phyloP scores from a whole-genome alignment of 2,888 invertebrate species.

The Dynastes tityus region DNA sequence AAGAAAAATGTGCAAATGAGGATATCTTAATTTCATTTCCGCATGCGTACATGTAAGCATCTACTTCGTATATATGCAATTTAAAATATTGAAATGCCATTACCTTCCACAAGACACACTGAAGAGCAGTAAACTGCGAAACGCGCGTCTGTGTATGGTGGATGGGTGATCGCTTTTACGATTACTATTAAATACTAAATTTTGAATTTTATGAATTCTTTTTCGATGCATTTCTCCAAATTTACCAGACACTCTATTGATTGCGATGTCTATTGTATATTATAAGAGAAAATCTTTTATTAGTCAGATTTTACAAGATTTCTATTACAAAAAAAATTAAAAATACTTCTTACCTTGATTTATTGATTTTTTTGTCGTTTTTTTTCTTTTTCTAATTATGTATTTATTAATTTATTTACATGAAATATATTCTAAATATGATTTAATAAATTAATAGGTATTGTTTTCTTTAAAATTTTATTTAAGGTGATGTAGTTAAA shows the following conservation, averaged over 20 bases:
- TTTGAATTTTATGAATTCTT: too few relatives aligned
- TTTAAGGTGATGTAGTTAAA: not conserved
- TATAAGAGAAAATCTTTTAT: conserved; percentile 9
- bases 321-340: not conserved
- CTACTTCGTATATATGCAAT: too few relatives aligned
- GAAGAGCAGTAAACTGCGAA: too few relatives aligned
- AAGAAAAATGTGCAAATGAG: too few relatives aligned
- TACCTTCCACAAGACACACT: too few relatives aligned
- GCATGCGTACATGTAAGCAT: too few relatives aligned
- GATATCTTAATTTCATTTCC: too few relatives aligned
- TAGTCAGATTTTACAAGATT: not conserved
- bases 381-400: not conserved
- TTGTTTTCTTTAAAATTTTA: not conserved
- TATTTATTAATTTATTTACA: conserved; percentile 36
- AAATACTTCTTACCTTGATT: not conserved
- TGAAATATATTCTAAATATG: not conserved
- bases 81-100: too few relatives aligned
- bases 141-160: too few relatives aligned
- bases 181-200: too few relatives aligned
- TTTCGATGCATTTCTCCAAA: too few relatives aligned
- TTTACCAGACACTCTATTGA: not conserved
- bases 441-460: conserved; percentile 21
- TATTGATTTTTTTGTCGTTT: conserved; percentile 6
- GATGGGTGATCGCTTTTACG: too few relatives aligned
- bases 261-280: not conserved